Conservation (phyloP, 2,888 invertebrate species). For the Dynastes maya region DNA sequence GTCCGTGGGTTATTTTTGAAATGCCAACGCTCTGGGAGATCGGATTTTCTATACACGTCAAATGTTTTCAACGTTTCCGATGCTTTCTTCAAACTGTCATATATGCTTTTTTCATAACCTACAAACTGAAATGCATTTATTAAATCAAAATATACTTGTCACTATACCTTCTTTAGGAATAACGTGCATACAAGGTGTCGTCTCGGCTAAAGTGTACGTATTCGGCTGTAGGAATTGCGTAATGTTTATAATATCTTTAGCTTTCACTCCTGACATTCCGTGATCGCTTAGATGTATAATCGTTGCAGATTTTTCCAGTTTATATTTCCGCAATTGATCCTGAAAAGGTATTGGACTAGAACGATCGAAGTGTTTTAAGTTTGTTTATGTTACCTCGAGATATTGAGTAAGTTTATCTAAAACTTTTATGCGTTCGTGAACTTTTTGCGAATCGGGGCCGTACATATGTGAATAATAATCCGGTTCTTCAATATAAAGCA, state of each 20-base stretch:
- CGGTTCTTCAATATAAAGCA: slow-evolving; percentile 82
- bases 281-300: slow-evolving; percentile 83
- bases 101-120: slow-evolving; percentile 72
- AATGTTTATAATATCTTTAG: slow-evolving; percentile 74
- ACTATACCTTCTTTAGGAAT: slow-evolving; percentile 73
- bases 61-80: slow-evolving; percentile 70
- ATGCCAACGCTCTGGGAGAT: slow-evolving; percentile 77
- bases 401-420: slow-evolving; percentile 75
- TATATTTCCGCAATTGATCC: slow-evolving; percentile 71
- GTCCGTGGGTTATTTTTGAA: slow-evolving; percentile 75
- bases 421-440: slow-evolving; percentile 68
- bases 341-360: slow-evolving; percentile 56
- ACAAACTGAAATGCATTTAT: slow-evolving; percentile 33
- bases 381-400: slow-evolving; percentile 67
- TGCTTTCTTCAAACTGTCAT: slow-evolving; percentile 70
- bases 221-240: slow-evolving; percentile 71
- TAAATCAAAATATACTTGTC: neutral
- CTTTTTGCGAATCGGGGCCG: slow-evolving; percentile 72
- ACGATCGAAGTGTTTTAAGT: neutral
- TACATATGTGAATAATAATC: slow-evolving; percentile 77
- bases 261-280: slow-evolving; percentile 77
- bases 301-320: slow-evolving; percentile 74
- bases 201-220: slow-evolving; percentile 72
- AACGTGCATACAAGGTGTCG: slow-evolving; percentile 76
- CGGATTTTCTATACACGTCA: slow-evolving; percentile 75